Percentiles rank a stretch among this genome's conserved stretches.
Conservation (phyloP, 2,113 vertebrate species). For the Hypomesus transpacificus region DNA sequence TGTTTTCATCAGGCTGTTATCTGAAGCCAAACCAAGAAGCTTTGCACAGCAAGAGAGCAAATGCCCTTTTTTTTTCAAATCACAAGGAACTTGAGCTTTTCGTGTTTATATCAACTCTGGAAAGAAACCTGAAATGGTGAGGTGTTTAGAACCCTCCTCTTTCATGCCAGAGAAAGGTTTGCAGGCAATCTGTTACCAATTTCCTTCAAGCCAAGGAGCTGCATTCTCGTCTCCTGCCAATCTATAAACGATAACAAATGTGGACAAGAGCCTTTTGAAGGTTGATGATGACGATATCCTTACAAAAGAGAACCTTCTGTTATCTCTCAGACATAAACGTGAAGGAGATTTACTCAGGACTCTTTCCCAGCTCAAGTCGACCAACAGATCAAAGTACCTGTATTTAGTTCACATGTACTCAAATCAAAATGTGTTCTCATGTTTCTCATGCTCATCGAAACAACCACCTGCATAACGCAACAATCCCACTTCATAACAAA, state of each 20-base stretch:
- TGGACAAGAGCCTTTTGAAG: slow-evolving; percentile 80
- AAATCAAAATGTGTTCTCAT: too few species aligned
- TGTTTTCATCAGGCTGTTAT: slow-evolving; percentile 72
- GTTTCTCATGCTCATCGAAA: not conserved
- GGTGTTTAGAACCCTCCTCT: slow-evolving; percentile 76
- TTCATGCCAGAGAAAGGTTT: slow-evolving; percentile 72
- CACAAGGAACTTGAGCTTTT: slow-evolving; percentile 76
- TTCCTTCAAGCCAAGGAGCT: slow-evolving; percentile 81
- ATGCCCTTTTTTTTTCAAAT: slow-evolving; percentile 80
- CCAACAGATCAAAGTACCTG: not conserved
- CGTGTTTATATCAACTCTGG: slow-evolving; percentile 79
- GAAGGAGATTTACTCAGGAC: slow-evolving; percentile 74
- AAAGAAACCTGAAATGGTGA: slow-evolving; percentile 75
- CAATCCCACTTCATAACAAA: too few species aligned
- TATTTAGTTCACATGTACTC: too few species aligned
- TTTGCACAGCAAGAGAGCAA: slow-evolving; percentile 71
- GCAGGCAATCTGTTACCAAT: slow-evolving; percentile 86
- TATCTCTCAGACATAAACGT: slow-evolving; percentile 66
- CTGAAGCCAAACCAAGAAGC: slow-evolving; percentile 74
- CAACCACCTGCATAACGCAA: not conserved
- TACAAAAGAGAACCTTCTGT: slow-evolving; percentile 75
- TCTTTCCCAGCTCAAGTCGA: slow-evolving; percentile 60
- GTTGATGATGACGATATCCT: slow-evolving; percentile 75
- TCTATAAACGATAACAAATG: slow-evolving; percentile 91
- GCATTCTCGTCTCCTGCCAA: slow-evolving; percentile 78